A percentile compares a stretch with the other conserved stretches of the same genome.
Evolutionary conservation across 2,113 vertebrate species (phyloP).

Genomic region (Bos indicus): DNA sequence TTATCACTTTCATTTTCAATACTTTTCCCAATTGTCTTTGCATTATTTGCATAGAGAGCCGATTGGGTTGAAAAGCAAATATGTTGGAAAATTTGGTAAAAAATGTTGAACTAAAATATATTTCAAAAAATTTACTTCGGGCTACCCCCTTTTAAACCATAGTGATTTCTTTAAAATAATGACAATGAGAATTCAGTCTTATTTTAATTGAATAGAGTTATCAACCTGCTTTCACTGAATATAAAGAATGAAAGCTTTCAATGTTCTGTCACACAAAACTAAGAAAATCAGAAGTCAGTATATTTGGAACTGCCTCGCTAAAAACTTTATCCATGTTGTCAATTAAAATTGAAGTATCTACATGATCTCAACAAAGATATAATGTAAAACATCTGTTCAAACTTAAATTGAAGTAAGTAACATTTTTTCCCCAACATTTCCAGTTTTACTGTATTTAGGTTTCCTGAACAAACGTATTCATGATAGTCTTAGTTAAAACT

Average conservation of each 20-base stretch:
- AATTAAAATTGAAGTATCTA: conserved; percentile 49
- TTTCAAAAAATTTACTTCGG: background rate
- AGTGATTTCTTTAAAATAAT: conserved; percentile 15
- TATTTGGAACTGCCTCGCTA: background rate
- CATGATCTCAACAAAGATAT: conserved; percentile 38
- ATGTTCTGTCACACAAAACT: background rate
- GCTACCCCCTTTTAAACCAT: background rate
- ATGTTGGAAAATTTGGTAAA: background rate
- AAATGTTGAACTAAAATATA: background rate
- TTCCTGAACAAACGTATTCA: conserved; percentile 58
- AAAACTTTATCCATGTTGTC: background rate
- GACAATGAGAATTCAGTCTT: background rate
- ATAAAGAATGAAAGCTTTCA: background rate
- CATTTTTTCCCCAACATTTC: conserved; percentile 55
- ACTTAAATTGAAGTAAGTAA: conserved; percentile 48
- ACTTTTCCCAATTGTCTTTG: background rate
- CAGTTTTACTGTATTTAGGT: conserved; percentile 49
- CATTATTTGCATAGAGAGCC: background rate
- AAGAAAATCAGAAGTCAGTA: conserved; percentile 27
- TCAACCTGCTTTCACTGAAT: conserved; percentile 8
- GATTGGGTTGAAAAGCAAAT: conserved; percentile 23
- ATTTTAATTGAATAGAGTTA: conserved; percentile 41
- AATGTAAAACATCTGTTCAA: conserved; percentile 67
- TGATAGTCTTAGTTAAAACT: conserved; percentile 60
- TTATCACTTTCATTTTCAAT: background rate